These are phyloP conservation scores for Mesochorus sp. DNA, from an alignment of 2,888 invertebrate genomes.

Conservation along the genomic window DNA sequence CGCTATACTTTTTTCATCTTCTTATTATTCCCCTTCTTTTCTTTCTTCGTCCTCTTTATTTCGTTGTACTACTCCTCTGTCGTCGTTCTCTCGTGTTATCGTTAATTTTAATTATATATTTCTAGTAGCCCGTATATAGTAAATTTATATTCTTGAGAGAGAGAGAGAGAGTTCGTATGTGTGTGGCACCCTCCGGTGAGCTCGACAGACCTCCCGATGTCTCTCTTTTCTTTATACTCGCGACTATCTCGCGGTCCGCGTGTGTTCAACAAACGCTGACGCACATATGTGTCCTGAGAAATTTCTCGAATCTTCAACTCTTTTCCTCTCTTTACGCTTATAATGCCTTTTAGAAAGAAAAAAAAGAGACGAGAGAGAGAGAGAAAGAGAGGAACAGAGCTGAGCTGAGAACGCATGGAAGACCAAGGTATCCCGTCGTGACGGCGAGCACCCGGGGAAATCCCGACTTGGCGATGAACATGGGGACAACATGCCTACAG, in stretches of 20 bases:
- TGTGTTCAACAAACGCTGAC: slow-evolving; percentile 23
- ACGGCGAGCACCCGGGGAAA: slow-evolving; percentile 65
- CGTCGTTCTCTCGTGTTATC: slow-evolving; percentile 74
- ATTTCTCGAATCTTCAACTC: slow-evolving; percentile 40
- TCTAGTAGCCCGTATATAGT: slow-evolving; percentile 68
- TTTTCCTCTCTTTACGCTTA: slow-evolving; percentile 42
- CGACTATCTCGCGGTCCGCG: slow-evolving; percentile 3
- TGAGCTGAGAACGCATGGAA: neutral
- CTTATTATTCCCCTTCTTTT: too few relatives aligned
- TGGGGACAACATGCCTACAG: too few relatives aligned
- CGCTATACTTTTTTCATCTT: too few relatives aligned
- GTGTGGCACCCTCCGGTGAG: slow-evolving; percentile 59
- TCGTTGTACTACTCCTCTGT: slow-evolving; percentile 54
- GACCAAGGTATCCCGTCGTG: slow-evolving; percentile 70
- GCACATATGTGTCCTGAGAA: slow-evolving; percentile 28
- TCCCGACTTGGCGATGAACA: slow-evolving; percentile 45
- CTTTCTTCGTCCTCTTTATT: too few relatives aligned
- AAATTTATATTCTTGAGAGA: neutral
- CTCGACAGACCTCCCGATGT: slow-evolving; percentile 64
- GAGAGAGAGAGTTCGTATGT: slow-evolving; percentile 29
- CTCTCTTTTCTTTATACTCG: slow-evolving; percentile 15
- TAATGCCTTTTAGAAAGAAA: slow-evolving; percentile 10
- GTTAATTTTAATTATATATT: slow-evolving; percentile 79
- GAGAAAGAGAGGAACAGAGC: neutral
- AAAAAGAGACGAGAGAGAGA: slow-evolving; percentile 30